Evolutionary conservation across 1,140 invertebrate genomes (phyloP), one percentile per base, ranked within the genome.

Genomic region (Tetraneura akinire): DNA sequence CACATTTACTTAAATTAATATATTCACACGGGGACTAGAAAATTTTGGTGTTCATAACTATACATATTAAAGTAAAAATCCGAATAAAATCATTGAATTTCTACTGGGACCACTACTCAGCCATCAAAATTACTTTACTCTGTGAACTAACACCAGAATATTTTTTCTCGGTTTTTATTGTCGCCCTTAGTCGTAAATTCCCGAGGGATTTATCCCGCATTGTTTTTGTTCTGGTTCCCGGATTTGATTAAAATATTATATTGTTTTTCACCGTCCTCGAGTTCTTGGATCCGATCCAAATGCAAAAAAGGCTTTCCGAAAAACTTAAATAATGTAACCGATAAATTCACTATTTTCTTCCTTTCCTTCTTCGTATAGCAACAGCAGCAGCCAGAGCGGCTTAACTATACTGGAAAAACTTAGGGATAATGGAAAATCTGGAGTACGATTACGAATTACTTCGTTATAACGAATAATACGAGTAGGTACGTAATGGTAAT

Each of bases 241-340:
- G 55, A 78, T 78, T 78, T 78, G 74, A 78, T 78, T 78, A 78
- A 78, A 78, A 78, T 78, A 78, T 78, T 78, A 62, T 78, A 78
- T 78, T 78, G 74, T 78, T 78, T 78, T 78, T 78, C 73, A 76
- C 53, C 73, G 74, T 78, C 37, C 51, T 21, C 18, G 42, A 55
- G 55, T 47, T 37, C 57, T 78, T 78, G 74, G 74, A 78, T 47
- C 55, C n/a, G 53, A 78, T 78, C 74, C 74, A 78, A 78, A 78
- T 45, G 74, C 55, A 32, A 55, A 32, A 76, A 76, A 74, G n/a
- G 29, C 73, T 60, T 51, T 32, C 49, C 8, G 49, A 14, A 57
- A 74, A 74, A 74, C 71, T 62, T 62, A 57, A 62, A 78, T 42
- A 78, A 57, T 78, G 53, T 45, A 78, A 57, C 74, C 74, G 53